Evolutionary conservation across 2,797 vertebrate species (phyloP).

Genomic region (Enteromius thamalakanensis): DNA sequence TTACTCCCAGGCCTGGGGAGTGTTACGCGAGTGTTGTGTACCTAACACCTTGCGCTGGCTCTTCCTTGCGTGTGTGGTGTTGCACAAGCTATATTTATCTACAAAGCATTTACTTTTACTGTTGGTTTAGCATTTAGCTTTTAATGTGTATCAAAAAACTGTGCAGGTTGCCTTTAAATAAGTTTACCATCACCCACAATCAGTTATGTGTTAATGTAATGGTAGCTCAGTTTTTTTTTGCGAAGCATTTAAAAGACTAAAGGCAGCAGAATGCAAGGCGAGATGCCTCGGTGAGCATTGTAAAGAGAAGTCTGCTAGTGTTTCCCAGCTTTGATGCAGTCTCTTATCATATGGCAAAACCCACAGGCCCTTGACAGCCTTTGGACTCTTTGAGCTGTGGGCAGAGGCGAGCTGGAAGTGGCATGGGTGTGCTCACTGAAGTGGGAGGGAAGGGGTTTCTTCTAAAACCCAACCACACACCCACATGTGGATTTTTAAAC

Average conservation of each 20-base stretch:
- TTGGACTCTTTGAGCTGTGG: neutral
- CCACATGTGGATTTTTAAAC: constrained; percentile 16
- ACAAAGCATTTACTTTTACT: neutral
- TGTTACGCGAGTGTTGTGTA: constrained; percentile 12
- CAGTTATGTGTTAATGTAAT: neutral
- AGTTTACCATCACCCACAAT: neutral
- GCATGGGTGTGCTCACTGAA: neutral
- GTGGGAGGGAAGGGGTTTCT: neutral
- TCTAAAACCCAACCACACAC: constrained; percentile 1
- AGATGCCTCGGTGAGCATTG: neutral
- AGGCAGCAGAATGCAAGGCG: neutral
- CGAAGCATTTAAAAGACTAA: neutral
- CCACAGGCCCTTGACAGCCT: constrained; percentile 11
- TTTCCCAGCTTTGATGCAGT: constrained; percentile 24
- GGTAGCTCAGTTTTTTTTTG: neutral
- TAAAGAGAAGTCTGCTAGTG: constrained; percentile 21
- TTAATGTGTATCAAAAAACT: neutral
- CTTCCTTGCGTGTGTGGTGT: constrained; percentile 1
- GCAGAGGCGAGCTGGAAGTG: neutral
- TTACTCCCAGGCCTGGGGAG: neutral
- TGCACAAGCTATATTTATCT: constrained; percentile 12
- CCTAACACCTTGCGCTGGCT: neutral
- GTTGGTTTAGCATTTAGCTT: neutral
- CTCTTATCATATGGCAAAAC: constrained; percentile 17
- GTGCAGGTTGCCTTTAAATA: neutral